Evolutionary conservation across 2,113 vertebrate species (phyloP).

Genomic region (Phalacrocorax carbo): DNA sequence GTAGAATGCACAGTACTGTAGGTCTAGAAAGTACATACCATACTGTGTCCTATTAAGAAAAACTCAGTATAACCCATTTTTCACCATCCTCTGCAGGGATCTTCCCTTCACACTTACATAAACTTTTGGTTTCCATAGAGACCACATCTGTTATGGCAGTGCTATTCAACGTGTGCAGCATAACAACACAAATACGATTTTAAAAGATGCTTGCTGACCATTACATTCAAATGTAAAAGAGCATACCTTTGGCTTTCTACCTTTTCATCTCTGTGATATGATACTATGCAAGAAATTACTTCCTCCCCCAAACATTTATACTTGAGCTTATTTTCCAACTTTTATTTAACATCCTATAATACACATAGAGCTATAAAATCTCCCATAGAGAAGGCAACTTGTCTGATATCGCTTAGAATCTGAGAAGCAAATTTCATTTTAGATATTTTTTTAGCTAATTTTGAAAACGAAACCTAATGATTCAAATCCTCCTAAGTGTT

Average conservation of each 20-base stretch:
- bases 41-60: neutral
- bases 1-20: neutral
- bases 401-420: neutral
- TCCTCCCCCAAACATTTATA: neutral
- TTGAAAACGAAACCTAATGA: slow-evolving; percentile 22
- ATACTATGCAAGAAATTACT: neutral
- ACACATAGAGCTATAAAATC: neutral
- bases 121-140: neutral
- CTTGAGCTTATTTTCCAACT: neutral
- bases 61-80: neutral
- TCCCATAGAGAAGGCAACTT: neutral
- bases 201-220: neutral
- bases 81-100: neutral
- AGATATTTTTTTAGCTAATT: slow-evolving; percentile 9
- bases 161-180: neutral
- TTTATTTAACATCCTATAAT: neutral
- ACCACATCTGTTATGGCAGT: fast-evolving
- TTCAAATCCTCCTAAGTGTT: neutral
- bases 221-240: neutral
- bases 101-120: neutral
- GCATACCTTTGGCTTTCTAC: neutral
- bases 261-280: neutral
- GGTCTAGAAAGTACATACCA: neutral
- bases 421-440: neutral
- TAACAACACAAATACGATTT: neutral